Base-by-base conservation (phyloP, 2,888 invertebrate species). In the Acronicta alni region DNA sequence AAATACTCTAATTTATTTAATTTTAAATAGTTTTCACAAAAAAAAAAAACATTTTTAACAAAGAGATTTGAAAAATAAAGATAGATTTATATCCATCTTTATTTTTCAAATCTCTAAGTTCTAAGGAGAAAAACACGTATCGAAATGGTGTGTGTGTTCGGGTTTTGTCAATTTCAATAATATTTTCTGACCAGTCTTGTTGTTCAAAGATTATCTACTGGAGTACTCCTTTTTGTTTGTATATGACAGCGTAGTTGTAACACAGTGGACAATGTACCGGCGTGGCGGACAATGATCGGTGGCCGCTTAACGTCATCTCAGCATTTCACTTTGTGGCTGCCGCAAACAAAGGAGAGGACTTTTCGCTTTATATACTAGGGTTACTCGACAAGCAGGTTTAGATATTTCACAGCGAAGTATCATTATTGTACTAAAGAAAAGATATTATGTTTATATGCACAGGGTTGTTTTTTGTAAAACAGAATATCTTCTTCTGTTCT, bases 231-330 rank as follows among this genome's bases (percentile, higher is more conserved):
- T 35, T 35, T 1, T 35, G n/a, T 35, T 6, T 35, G 35, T 35
- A 35, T 35, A n/a, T 35, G 35, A 35, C 35, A n/a, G 35, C 1
- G 14, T 35, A 6, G 35, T 30, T 30, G 30, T 35, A 35, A 35
- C 32, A 32, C 32, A 12, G 32, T 35, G 35, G n/a, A 47, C n/a
- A 39, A 12, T 18, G 20, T 45, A 26, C 14, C 10, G 45, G 46
- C 17, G 52, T 23, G 35, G 20, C 41, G 57, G 35, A 53, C 56
- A 46, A 57, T 35, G 67, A 62, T 59, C 47, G 52, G 67, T 57
- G 1, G 62, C 62, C 58, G 57, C 76, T 72, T 66, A 54, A 53
- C 43, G 59, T 72, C 73, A 59, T 52, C 59, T 41, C 44, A 42
- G 38, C 42, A 51, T 23, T 48, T 43, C 38, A 30, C 39, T 67